Evolutionary conservation across 2,113 vertebrate genomes (phyloP), one percentile per base, ranked within the genome.

Genomic region (Lophochroa leadbeateri): DNA sequence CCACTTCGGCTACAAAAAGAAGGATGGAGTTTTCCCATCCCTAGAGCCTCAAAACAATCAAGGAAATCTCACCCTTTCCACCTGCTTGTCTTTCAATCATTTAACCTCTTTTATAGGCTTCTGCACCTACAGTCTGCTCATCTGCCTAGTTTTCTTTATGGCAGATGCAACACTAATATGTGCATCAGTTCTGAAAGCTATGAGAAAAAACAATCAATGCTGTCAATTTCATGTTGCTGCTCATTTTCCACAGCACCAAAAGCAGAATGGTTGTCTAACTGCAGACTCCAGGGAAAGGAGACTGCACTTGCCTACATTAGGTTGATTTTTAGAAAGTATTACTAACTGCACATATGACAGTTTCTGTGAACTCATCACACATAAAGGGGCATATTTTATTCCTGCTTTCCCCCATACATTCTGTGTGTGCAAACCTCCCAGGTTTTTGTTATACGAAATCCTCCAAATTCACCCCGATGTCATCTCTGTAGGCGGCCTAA

Each of bases 401-500:
- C 13, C 41, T 57, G 4, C 16, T 35, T 53, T 17, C 7, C 6
- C 33, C 25, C 28, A 33, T 3, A 44, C 5, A 27, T 18, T 44
- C 33, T 33, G 6, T 8, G 29, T 13, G 19, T 17, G 6, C 25
- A 76, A 35, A 37, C 19, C 33, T 75, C 53, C 31, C 17, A 10
- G 46, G 27, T 57, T 64, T 64, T 41, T 33, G 31, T 41, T 46
- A 81, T 2, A 46, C 4, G 14, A 61, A 93, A 84, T 23, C 2
- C 7, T 58, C 39, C 33, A 35, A 49, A 44, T 35, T 63, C 16
- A 76, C 15, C 15, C 20, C 7, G 1, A 13, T 13, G 5, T 24
- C 2, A 0, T 43, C 58, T 5, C 57, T 17, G 14, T 10, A 78
- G n/a, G 50, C 19, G 63, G 21, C n/a, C 43, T 39, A 18, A 24